Evolutionary conservation across 2,888 invertebrate species (phyloP).

Genomic region (Stenoptilia bipunctidactyla): DNA sequence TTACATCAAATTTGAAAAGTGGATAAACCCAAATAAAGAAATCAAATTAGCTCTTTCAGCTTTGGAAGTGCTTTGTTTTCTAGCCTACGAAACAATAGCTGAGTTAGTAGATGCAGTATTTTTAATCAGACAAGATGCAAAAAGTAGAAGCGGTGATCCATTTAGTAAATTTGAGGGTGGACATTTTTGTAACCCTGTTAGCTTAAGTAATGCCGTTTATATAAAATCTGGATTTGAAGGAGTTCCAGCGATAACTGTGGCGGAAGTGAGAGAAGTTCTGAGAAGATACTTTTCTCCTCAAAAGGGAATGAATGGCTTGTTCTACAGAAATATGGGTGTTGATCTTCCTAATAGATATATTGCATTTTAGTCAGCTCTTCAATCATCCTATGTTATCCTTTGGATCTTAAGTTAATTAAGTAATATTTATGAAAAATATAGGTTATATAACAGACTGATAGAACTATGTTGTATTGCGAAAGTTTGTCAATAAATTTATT

Average conservation of each 20-base stretch:
- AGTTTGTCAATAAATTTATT: no score
- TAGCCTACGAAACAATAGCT: conserved; percentile 92
- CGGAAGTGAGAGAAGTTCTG: conserved; percentile 87
- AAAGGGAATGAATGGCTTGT: conserved; percentile 66
- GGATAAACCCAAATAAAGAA: conserved; percentile 75
- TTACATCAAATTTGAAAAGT: conserved; percentile 70
- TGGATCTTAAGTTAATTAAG: no score
- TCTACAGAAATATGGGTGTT: conserved; percentile 56
- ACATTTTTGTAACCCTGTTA: conserved; percentile 73
- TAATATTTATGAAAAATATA: no score
- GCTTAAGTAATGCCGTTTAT: conserved; percentile 68
- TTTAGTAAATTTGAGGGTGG: conserved; percentile 77
- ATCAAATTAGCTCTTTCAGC: conserved; percentile 74
- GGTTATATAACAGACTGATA: no score
- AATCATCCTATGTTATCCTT: no score
- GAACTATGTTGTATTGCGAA: no score
- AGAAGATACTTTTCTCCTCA: conserved; percentile 77
- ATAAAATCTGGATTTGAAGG: conserved; percentile 74
- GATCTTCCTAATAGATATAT: conserved; percentile 48
- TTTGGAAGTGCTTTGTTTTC: conserved; percentile 83
- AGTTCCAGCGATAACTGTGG: conserved; percentile 79
- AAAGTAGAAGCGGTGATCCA: conserved; percentile 76
- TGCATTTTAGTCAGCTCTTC: conserved; percentile 27
- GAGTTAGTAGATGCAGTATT: conserved; percentile 89
- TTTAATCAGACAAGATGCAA: conserved; percentile 82